Evolutionary conservation across 2,888 invertebrate genomes (phyloP), one percentile per base, ranked within the genome.

Genomic region (Bibio marci): DNA sequence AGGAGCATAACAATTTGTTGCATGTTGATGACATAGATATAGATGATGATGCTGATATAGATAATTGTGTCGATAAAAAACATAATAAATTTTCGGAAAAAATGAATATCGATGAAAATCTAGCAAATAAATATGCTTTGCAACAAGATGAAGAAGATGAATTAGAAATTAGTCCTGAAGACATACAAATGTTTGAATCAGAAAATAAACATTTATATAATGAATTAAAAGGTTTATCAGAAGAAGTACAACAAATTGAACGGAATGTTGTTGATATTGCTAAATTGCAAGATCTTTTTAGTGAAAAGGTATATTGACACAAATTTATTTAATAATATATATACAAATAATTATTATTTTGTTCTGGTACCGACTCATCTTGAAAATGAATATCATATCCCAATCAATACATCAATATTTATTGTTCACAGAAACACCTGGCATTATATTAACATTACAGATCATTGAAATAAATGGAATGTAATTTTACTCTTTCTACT

Each of bases 261-360:
- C 80, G 76, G 50, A 92, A 92, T 66, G 92, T 98, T 1, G 78
- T 92, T 1, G 90, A 94, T 55, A 94, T 98, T 51, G 87, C 94
- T 3, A 83, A 87, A 57, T 64, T 98, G 19, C 97, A 98, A 57
- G 87, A 94, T 59, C 76, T 92, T 47, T 94, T 98, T 52, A 86
- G 94, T 11, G 95, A 97, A 70, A 97, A 82, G 75, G 73, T 71
- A 50, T 34, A 18, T 35, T 33, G 14, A 26, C n/a, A n/a, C n/a
- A n/a, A n/a, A n/a, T n/a, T n/a, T n/a, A n/a, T n/a, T n/a, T n/a
- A n/a, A n/a, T n/a, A n/a, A n/a, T n/a, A n/a, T n/a, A n/a, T n/a
- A n/a, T n/a, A n/a, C n/a, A n/a, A n/a, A n/a, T n/a, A n/a, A n/a
- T n/a, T n/a, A n/a, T n/a, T n/a, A n/a, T n/a, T n/a, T n/a, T n/a